A percentile compares a stretch with the other conserved stretches of the same genome.
Conservation (phyloP, 1,140 invertebrate genomes). For the Orchestia grillus region DNA sequence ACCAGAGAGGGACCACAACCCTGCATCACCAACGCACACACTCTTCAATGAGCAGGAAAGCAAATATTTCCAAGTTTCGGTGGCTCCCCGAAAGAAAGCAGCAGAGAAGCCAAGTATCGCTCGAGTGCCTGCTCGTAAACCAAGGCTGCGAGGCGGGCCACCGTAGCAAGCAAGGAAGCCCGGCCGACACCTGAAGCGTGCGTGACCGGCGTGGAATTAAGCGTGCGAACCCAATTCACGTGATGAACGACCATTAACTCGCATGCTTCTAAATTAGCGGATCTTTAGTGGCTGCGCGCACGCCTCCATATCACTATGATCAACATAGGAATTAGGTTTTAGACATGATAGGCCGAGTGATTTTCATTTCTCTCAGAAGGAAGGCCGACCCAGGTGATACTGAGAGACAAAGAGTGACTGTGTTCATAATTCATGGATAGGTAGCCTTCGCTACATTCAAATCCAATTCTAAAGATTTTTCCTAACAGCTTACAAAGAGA, state of each 20-base stretch:
- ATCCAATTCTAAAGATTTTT: too few relatives aligned
- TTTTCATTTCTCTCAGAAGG: not conserved
- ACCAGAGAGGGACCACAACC: too few relatives aligned
- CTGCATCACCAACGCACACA: too few relatives aligned
- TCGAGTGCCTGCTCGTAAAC: not conserved
- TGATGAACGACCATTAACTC: not conserved
- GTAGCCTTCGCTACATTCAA: not conserved
- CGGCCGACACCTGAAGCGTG: not conserved
- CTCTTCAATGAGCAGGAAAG: not conserved
- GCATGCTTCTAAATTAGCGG: not conserved
- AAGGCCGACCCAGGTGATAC: not conserved
- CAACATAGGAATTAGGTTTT: not conserved
- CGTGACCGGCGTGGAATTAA: not conserved
- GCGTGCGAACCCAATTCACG: not conserved
- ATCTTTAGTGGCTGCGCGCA: not conserved
- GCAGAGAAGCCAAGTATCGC: not conserved
- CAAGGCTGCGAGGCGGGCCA: not conserved
- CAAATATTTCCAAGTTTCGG: not conserved
- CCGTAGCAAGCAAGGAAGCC: not conserved
- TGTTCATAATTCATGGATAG: too few relatives aligned
- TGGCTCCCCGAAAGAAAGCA: not conserved
- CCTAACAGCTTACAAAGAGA: too few relatives aligned
- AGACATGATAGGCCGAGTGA: not conserved
- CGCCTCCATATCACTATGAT: not conserved
- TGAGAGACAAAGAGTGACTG: too few relatives aligned